A percentile compares a stretch with the other conserved stretches of the same genome.
Evolutionary conservation across 2,797 vertebrate species (phyloP).

Genomic region (Diceros bicornis): DNA sequence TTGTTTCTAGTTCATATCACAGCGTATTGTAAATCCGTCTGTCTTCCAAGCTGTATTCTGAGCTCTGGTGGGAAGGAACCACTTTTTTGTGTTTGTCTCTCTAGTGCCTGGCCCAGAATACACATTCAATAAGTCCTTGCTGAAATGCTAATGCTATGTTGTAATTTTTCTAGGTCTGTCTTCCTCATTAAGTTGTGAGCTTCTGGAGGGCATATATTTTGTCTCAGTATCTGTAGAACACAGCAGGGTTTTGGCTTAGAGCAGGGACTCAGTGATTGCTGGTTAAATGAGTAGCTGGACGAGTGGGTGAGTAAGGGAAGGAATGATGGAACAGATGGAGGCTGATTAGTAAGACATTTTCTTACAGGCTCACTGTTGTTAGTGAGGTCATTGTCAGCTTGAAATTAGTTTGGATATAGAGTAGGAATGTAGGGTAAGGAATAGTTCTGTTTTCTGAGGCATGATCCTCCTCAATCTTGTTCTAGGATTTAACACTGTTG

Average conservation of each 20-base stretch:
- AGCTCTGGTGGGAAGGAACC: conserved; percentile 42
- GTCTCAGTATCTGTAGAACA: not conserved
- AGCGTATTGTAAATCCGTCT: conserved; percentile 39
- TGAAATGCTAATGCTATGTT: conserved; percentile 49
- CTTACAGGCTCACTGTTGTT: not conserved
- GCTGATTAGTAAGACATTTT: not conserved
- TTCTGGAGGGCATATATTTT: conserved; percentile 55
- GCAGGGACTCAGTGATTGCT: not conserved
- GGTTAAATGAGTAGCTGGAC: not conserved
- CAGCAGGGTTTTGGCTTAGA: not conserved
- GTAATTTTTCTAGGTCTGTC: conserved; percentile 53
- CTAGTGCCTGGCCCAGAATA: conserved; percentile 20
- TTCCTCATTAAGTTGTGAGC: conserved; percentile 49
- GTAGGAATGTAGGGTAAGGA: not conserved
- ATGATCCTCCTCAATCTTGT: not conserved
- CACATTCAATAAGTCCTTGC: conserved; percentile 6
- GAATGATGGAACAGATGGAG: not conserved
- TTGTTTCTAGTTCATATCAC: conserved; percentile 33
- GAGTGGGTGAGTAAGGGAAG: not conserved
- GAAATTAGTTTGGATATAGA: conserved; percentile 34
- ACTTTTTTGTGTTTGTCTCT: conserved; percentile 63
- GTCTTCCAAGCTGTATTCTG: conserved; percentile 47
- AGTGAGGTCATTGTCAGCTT: not conserved
- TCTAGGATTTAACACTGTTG: not conserved
- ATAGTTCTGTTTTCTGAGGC: not conserved